Evolutionary conservation across 1,140 invertebrate genomes (phyloP).

Genomic region (Lordiphosa stackelbergi): DNA sequence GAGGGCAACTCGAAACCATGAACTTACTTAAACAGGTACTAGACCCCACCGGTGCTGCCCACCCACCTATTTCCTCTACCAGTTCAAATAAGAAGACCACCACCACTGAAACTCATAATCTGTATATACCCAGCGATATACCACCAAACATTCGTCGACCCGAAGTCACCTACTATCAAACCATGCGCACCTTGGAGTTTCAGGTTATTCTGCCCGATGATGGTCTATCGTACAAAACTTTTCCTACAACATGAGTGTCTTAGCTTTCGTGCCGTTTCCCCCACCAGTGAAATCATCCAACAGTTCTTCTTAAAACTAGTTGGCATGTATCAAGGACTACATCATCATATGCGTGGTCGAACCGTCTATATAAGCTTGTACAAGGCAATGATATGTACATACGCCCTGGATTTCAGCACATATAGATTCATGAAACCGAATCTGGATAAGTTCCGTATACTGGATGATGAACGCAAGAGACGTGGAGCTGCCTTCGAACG

Average conservation of each 20-base stretch:
- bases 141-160: background rate
- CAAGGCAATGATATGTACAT: constrained; percentile 10
- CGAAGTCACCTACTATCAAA: constrained; percentile 7
- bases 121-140: background rate
- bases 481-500: background rate
- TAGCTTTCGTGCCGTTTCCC: background rate
- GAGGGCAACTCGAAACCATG: background rate
- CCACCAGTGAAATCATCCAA: constrained; percentile 2
- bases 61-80: background rate
- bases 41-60: background rate
- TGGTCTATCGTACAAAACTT: background rate
- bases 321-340: constrained; percentile 1
- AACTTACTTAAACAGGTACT: background rate
- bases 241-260: background rate
- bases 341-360: constrained; percentile 18
- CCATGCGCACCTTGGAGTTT: background rate
- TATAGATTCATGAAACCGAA: constrained; percentile 39
- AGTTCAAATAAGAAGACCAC: background rate
- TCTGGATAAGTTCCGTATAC: constrained; percentile 17
- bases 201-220: constrained; percentile 5
- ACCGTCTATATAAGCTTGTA: constrained; percentile 35
- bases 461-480: constrained; percentile 7
- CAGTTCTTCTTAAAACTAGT: constrained; percentile 19
- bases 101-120: background rate
- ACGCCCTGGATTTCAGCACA: constrained; percentile 31